Evolutionary conservation across 2,113 vertebrate species (phyloP).

Genomic region (Oophaga pumilio): DNA sequence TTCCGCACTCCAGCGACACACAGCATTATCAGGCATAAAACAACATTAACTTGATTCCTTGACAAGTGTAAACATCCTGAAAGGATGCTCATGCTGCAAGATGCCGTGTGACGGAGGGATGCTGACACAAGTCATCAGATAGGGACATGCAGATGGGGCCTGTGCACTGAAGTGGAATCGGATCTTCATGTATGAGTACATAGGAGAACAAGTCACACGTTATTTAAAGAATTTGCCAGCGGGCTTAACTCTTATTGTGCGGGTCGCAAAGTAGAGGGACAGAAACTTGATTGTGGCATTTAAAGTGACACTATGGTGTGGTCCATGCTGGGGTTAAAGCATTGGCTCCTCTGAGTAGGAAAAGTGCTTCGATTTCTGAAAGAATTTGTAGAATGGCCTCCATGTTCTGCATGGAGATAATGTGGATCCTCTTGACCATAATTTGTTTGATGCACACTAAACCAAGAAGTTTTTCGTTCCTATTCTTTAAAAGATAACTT

Average conservation of each 20-base stretch:
- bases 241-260: background rate
- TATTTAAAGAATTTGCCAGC: background rate
- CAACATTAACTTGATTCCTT: slow-evolving; percentile 31
- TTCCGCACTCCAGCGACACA: slow-evolving; percentile 41
- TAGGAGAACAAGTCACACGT: slow-evolving; percentile 43
- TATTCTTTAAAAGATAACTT: too few species aligned
- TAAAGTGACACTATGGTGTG: background rate
- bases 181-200: slow-evolving; percentile 34
- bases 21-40: slow-evolving; percentile 48
- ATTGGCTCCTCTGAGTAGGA: too few species aligned
- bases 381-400: too few species aligned
- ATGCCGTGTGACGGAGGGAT: slow-evolving; percentile 6
- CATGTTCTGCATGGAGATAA: too few species aligned
- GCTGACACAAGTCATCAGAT: slow-evolving; percentile 33
- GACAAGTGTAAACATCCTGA: slow-evolving; percentile 47
- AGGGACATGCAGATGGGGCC: slow-evolving; percentile 50
- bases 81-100: slow-evolving; percentile 1
- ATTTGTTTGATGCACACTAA: too few species aligned
- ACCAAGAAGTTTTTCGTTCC: too few species aligned
- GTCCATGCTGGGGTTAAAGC: too few species aligned
- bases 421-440: too few species aligned
- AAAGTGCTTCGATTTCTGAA: too few species aligned
- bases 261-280: background rate
- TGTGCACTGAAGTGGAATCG: slow-evolving; percentile 46
- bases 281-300: background rate